Percentiles rank a stretch among this genome's conserved stretches.
Evolutionary conservation across 2,113 vertebrate species (phyloP).

Genomic region (Steatornis caripensis): DNA sequence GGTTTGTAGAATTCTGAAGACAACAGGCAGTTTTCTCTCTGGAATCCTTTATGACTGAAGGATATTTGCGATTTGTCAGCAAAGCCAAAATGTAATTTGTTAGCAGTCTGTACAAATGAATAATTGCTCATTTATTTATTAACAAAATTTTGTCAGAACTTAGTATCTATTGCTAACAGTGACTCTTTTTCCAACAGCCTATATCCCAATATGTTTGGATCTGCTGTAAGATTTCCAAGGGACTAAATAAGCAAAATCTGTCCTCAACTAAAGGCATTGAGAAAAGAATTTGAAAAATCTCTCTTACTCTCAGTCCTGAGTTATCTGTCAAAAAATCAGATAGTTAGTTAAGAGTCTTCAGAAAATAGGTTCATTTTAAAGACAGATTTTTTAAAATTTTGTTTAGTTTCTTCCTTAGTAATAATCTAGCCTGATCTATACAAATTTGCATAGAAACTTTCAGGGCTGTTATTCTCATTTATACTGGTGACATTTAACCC

Average conservation of each 20-base stretch:
- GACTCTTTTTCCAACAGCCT: neutral
- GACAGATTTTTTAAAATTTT: rapidly evolving
- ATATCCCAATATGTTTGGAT: neutral
- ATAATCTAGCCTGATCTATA: neutral
- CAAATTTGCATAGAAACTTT: neutral
- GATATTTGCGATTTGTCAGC: neutral
- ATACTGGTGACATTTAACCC: neutral
- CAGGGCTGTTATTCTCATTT: rapidly evolving
- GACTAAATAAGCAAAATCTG: neutral
- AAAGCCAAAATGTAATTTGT: neutral
- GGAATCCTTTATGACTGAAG: neutral
- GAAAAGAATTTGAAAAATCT: neutral
- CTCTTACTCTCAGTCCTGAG: neutral
- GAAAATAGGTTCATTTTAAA: neutral
- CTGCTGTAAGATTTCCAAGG: neutral
- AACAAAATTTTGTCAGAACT: neutral
- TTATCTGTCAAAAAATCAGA: no score
- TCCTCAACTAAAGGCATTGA: neutral
- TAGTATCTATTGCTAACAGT: neutral
- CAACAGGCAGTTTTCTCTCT: neutral
- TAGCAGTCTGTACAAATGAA: neutral
- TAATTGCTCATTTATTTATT: neutral
- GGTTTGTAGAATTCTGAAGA: neutral
- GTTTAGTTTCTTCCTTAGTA: neutral
- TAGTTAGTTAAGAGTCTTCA: neutral